Conservation (phyloP, 2,113 vertebrate genomes). For the Tychaedon coryphoeus region DNA sequence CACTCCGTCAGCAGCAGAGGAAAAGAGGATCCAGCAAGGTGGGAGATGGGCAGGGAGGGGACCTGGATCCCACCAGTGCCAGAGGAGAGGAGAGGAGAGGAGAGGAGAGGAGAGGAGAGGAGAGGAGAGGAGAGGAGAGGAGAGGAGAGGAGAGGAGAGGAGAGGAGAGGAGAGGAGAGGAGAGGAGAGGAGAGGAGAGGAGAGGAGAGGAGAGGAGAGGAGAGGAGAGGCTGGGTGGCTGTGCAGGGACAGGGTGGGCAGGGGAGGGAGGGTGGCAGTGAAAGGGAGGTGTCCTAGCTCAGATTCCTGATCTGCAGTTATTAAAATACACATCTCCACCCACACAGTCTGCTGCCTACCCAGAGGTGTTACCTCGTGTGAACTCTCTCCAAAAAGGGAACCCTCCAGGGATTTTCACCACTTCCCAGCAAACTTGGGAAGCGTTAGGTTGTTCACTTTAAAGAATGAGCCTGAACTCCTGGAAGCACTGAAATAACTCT, state of each 20-base stretch:
- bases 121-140: neutral
- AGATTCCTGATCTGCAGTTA: neutral
- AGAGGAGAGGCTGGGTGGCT: neutral
- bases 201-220: neutral
- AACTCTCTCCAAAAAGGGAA: neutral
- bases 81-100: no score
- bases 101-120: no score
- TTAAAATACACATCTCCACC: neutral
- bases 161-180: no score
- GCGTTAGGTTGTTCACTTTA: neutral
- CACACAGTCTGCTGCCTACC: neutral
- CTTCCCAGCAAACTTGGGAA: neutral
- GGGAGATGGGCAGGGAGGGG: neutral
- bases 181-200: no score
- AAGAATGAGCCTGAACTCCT: conserved; percentile 12
- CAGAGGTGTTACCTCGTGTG: neutral
- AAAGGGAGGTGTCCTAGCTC: neutral
- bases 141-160: neutral
- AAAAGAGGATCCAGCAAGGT: neutral
- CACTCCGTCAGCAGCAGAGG: neutral
- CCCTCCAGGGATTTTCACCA: neutral
- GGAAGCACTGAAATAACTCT: conserved; percentile 29
- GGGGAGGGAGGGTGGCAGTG: neutral
- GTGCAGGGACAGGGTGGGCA: neutral
- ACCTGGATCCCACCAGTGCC: neutral